Base-by-base conservation (phyloP, 2,113 vertebrate species). In the Meleagris gallopavo region DNA sequence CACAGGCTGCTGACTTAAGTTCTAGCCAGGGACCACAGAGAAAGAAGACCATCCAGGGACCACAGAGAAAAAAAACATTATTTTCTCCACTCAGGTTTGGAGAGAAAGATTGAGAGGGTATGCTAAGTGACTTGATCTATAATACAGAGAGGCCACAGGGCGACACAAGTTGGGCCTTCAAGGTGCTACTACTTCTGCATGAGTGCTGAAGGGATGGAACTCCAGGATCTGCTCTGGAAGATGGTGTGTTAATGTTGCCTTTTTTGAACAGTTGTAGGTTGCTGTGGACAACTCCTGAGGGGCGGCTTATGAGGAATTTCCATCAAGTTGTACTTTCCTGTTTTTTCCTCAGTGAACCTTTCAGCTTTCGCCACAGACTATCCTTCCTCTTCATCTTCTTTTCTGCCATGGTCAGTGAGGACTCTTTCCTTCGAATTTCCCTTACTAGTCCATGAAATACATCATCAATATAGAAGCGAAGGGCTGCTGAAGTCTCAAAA, bases 401-500 rank as follows among this genome's bases (percentile, higher is more conserved):
- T 75, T 98, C 98, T 38, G 97, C 94, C 40, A 94, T 71, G 16
- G 97, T 72, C 36, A 97, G 41, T 27, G 96, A 97, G 2, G 96
- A 97, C 55, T 98, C 98, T 17, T 97, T 98, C 91, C 96, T 98
- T 15, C 98, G 96, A 36, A 98, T 98, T 97, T 99, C 98, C 9
- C 98, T 97, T 88, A 98, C 98, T 62, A 98, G 95, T 34, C 98
- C 97, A 3, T 98, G 96, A 83, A 98, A 98, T 12, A 98, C 98
- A 41, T 98, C 98, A 54, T 98, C 98, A 22, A 98, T 98, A 89
- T 98, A 98, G 86, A 98, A 98, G 38, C 98, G 97, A 34, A 98
- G 97, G 0, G 98, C 98, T 7, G 98, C 98, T 5, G 98, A 98
- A 5, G 98, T 99, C 97, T 98, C 98, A 70, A 98, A 98, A 94